Percentiles rank a stretch among this genome's conserved stretches.
Conservation (phyloP, 2,797 vertebrate genomes). For the Leptodactylus fallax region DNA sequence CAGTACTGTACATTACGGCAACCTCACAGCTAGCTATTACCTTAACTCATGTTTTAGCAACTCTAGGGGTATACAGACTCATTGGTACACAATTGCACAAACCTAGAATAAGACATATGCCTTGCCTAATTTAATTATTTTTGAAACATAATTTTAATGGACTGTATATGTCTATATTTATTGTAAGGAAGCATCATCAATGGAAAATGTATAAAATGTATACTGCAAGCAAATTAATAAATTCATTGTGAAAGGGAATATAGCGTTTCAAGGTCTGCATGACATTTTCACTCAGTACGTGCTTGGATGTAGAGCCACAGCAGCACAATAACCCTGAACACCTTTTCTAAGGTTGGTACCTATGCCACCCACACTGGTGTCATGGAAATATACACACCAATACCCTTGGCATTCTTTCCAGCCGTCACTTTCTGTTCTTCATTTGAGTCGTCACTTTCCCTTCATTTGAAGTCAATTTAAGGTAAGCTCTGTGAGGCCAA, state of each 20-base stretch:
- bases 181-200: not conserved
- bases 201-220: not conserved
- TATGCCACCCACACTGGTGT: not conserved
- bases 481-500: not conserved
- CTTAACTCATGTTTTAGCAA: too few relatives aligned
- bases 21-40: not conserved
- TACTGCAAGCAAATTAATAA: not conserved
- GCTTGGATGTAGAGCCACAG: not conserved
- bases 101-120: not conserved
- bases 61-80: not conserved
- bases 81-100: not conserved
- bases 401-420: not conserved
- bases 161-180: not conserved
- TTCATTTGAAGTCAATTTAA: slow-evolving; percentile 13
- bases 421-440: not conserved
- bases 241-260: not conserved
- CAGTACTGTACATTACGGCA: not conserved
- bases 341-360: not conserved
- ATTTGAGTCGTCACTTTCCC: not conserved
- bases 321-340: not conserved
- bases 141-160: not conserved
- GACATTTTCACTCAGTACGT: not conserved
- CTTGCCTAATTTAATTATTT: not conserved
- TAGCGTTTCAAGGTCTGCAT: slow-evolving; percentile 7
- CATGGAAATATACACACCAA: not conserved